Base-by-base conservation (phyloP, 1,140 invertebrate species). In the Eciton burchellii region DNA sequence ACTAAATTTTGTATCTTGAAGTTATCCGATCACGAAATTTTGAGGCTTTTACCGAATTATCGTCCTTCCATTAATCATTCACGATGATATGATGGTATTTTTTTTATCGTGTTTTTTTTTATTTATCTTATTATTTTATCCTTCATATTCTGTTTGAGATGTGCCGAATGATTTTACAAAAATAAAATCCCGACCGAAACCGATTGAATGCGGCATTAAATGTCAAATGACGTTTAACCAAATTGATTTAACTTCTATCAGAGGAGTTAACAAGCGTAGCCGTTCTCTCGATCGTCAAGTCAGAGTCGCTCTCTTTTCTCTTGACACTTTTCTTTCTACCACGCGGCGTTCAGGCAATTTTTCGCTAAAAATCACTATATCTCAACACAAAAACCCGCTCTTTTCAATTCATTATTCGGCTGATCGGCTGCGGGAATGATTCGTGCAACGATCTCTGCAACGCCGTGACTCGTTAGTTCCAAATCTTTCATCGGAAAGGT, bases 161-260 rank as follows among this genome's bases (percentile, higher is more conserved):
- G 16, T 0, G 8, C 54, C 12, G 2, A 60, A 60, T 21, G 43
- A 21, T 5, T 49, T 4, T 74, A 3, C 21, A 14, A n/a, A 14
- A 62, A 6, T 26, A 57, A 43, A 63, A 3, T 11, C 49, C 21
- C 16, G 49, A 6, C 1, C 16, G 6, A 49, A 68, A 68, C 47
- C 14, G 49, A 16, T 29, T 35, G 14, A 68, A 49, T 49, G n/a
- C 24, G 14, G 45, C 45, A 68, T 29, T 47, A 68, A 68, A 68
- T 5, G 65, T 68, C 49, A 68, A 68, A 21, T 29, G 26, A 49
- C 65, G 65, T 49, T 68, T 68, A 66, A 66, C 43, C 63, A 35
- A 35, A 35, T 6, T 66, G 43, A 66, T 14, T 68, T 68, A 49
- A 68, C 14, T 68, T 68, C 45, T n/a, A 68, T 66, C 43, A n/a